These are phyloP conservation scores for Amazona vittata DNA, from an alignment of 2,113 vertebrate genomes.

Conservation along the genomic window DNA sequence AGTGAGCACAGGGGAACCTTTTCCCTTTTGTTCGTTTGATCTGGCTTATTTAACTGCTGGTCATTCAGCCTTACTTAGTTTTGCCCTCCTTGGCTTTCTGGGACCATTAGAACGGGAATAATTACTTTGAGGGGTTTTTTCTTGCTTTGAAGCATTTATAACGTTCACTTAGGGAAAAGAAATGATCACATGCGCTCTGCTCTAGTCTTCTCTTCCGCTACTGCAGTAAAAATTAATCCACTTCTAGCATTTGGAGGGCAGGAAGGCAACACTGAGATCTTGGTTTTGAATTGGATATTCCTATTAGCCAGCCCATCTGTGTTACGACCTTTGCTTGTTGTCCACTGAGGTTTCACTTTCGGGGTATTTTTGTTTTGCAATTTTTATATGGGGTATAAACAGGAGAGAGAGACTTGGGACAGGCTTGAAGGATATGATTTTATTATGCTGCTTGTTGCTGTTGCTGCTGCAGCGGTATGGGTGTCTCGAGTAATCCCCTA, in stretches of 20 bases:
- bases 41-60: constrained; percentile 41
- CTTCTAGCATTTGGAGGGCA: constrained; percentile 16
- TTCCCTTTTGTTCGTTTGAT: constrained; percentile 15
- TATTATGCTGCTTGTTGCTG: background rate
- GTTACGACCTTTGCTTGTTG: background rate
- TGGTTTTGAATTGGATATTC: background rate
- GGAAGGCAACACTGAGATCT: background rate
- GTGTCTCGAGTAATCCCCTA: background rate
- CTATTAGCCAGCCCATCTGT: background rate
- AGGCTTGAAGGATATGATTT: background rate
- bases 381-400: background rate
- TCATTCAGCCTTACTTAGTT: constrained; percentile 43
- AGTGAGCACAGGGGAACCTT: background rate
- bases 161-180: constrained; percentile 20
- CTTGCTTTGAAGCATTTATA: constrained; percentile 60
- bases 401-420: background rate
- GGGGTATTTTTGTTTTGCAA: background rate
- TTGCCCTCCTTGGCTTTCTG: constrained; percentile 33
- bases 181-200: background rate
- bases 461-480: background rate
- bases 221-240: constrained; percentile 31
- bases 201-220: background rate
- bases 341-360: background rate
- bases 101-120: constrained; percentile 41
- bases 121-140: constrained; percentile 13